phyloP scores from a whole-genome alignment of 2,888 invertebrate species.

The Tortricodes alternella region DNA sequence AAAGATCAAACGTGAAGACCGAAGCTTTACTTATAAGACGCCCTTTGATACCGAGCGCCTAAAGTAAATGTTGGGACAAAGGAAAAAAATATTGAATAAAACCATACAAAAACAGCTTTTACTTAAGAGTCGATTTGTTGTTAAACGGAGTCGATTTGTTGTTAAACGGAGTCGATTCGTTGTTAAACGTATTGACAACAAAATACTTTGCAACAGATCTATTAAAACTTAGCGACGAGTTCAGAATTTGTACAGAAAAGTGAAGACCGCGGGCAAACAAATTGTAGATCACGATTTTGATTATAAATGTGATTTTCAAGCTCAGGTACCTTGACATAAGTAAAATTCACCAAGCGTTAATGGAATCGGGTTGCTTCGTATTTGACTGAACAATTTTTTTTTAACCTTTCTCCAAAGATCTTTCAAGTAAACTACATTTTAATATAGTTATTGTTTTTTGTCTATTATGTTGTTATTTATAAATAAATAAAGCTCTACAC shows the following conservation, averaged over 20 bases:
- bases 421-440: constrained; percentile 11
- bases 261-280: constrained; percentile 7
- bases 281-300: constrained; percentile 8
- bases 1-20: constrained; percentile 26
- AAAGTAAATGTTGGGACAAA: constrained; percentile 16
- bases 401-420: constrained; percentile 9
- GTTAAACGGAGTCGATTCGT: no score
- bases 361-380: neutral
- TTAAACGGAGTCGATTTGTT: neutral
- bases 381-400: neutral
- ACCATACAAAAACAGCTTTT: neutral
- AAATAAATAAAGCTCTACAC: no score
- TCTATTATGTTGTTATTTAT: no score
- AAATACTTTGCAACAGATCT: neutral
- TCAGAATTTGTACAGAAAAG: constrained; percentile 19
- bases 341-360: constrained; percentile 22
- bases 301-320: constrained; percentile 13
- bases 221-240: constrained; percentile 8
- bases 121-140: neutral
- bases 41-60: constrained; percentile 26
- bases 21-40: constrained; percentile 23
- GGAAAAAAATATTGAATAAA: constrained; percentile 19
- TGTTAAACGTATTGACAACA: neutral
- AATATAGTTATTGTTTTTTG: no score
- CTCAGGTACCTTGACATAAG: constrained; percentile 3